These are phyloP conservation scores for Pseudobourletiella spinata DNA, from an alignment of 1,140 invertebrate species.

Conservation along the genomic window DNA sequence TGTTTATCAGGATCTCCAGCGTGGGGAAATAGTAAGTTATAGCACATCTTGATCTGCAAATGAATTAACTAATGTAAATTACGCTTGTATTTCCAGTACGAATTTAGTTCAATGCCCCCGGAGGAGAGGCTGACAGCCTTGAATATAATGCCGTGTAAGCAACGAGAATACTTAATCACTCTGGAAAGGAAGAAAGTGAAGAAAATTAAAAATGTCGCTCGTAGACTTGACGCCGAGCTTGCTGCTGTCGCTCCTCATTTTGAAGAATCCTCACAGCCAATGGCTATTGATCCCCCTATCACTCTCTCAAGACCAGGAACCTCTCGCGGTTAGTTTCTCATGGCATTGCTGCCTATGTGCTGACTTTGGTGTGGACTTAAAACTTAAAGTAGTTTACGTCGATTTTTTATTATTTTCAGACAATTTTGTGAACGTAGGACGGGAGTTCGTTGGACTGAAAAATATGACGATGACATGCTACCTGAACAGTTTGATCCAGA, in stretches of 20 bases:
- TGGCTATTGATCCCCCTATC: neutral
- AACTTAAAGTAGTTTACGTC: too few relatives aligned
- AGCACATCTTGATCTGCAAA: neutral
- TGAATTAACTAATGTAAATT: neutral
- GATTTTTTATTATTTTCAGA: neutral
- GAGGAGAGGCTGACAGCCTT: neutral
- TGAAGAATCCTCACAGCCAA: neutral
- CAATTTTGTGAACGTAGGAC: neutral
- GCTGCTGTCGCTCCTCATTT: neutral
- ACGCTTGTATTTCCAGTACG: neutral
- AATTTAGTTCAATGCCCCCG: neutral
- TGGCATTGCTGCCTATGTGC: neutral
- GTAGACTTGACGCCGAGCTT: neutral
- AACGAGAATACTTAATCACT: neutral
- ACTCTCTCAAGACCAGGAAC: neutral
- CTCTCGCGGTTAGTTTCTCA: neutral
- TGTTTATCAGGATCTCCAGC: conserved; percentile 8
- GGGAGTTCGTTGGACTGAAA: conserved; percentile 73
- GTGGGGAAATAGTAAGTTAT: conserved; percentile 4
- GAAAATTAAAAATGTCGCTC: neutral
- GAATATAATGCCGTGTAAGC: conserved; percentile 4
- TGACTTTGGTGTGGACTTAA: neutral
- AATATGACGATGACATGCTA: conserved; percentile 95
- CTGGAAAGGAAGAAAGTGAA: neutral
- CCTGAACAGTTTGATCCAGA: conserved; percentile 80